phyloP scores from a whole-genome alignment of 2,888 invertebrate genomes.

The Pyrgus malvae region DNA sequence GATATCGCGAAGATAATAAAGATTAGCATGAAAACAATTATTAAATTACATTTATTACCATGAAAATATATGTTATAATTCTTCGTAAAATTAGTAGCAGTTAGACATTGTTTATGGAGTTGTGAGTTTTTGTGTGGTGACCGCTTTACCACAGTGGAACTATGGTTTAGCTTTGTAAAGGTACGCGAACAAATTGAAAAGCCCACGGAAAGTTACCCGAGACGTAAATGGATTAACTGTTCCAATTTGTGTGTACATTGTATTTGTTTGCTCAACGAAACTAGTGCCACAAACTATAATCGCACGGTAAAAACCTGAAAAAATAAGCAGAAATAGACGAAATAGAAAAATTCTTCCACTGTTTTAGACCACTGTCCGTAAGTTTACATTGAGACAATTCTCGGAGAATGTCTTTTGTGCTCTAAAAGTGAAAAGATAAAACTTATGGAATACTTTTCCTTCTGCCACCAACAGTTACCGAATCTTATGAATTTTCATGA shows the following conservation, averaged over 20 bases:
- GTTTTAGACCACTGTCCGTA: neutral
- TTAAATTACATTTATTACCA: no score
- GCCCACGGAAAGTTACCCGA: slow-evolving; percentile 6
- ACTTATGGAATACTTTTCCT: slow-evolving; percentile 6
- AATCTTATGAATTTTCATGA: no score
- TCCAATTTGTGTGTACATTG: neutral
- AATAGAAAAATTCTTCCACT: neutral
- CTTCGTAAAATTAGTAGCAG: no score
- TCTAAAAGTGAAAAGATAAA: neutral
- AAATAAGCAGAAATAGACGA: neutral
- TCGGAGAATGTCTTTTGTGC: neutral
- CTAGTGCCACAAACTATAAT: slow-evolving; percentile 1
- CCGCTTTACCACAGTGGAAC: neutral
- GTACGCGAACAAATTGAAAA: neutral
- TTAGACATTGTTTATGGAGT: no score
- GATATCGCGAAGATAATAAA: no score
- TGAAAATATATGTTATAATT: no score
- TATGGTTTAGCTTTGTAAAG: no score
- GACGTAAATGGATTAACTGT: slow-evolving; percentile 11
- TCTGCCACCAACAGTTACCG: neutral
- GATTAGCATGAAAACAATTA: no score
- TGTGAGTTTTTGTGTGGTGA: neutral
- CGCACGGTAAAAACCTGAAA: neutral
- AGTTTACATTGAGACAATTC: neutral
- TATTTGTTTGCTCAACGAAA: slow-evolving; percentile 15